phyloP scores from a whole-genome alignment of 1,140 invertebrate species.

The Gerris buenoi region DNA sequence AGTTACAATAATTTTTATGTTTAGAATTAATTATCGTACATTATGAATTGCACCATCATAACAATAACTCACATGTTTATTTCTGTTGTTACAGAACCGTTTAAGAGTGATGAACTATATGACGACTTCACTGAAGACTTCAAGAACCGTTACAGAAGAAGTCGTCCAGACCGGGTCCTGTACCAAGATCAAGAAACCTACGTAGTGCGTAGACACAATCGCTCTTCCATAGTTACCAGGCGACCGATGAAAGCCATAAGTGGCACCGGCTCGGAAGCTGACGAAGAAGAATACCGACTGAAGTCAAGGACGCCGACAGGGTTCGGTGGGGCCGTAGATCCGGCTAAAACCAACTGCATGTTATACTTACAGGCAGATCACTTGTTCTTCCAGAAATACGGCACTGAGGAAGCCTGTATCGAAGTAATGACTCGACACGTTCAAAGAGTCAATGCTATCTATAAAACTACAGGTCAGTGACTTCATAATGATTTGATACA shows the following conservation, averaged over 20 bases:
- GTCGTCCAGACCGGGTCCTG: constrained; percentile 8
- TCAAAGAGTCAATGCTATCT: constrained; percentile 83
- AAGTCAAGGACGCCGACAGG: not conserved
- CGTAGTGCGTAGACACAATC: constrained; percentile 11
- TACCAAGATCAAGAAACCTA: constrained; percentile 11
- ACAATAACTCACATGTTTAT: too few relatives aligned
- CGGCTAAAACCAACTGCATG: constrained; percentile 53
- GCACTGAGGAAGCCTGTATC: constrained; percentile 83
- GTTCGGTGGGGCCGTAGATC: constrained; percentile 54
- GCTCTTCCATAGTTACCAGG: constrained; percentile 13
- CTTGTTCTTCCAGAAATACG: constrained; percentile 81
- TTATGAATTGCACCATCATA: too few relatives aligned
- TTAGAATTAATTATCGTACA: too few relatives aligned
- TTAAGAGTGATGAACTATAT: not conserved
- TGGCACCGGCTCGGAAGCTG: constrained; percentile 10
- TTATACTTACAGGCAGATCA: constrained; percentile 89
- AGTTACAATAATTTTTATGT: too few relatives aligned
- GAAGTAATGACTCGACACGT: constrained; percentile 89
- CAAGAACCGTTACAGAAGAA: not conserved
- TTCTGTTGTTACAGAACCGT: not conserved
- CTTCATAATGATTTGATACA: too few relatives aligned
- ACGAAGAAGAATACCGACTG: constrained; percentile 12
- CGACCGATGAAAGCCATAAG: constrained; percentile 12
- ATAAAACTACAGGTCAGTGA: constrained; percentile 63
- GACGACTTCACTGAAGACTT: not conserved